Conservation (phyloP, 2,888 invertebrate species). For the Sycophila texana region DNA sequence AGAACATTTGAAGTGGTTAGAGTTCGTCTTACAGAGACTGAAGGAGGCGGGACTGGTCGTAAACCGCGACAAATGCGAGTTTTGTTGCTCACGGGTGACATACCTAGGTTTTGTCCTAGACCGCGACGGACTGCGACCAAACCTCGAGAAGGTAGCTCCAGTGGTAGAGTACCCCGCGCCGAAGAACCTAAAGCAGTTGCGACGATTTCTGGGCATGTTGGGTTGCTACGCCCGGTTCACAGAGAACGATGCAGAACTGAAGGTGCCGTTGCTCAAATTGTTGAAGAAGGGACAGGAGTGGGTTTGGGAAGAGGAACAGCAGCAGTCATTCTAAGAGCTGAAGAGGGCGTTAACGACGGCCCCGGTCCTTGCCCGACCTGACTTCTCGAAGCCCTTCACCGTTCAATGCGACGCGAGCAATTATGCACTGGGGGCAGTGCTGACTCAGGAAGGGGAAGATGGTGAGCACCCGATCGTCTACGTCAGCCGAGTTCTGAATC, state of each 20-base stretch:
- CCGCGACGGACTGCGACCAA: conserved; percentile 3
- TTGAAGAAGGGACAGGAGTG: conserved; percentile 42
- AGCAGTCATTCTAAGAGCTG: conserved; percentile 40
- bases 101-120: conserved; percentile 38
- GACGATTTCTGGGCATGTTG: conserved; percentile 58
- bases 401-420: neutral
- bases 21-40: neutral
- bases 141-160: conserved; percentile 42
- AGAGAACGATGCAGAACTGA: conserved; percentile 53
- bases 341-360: conserved; percentile 47
- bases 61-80: neutral
- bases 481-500: neutral
- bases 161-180: conserved; percentile 43
- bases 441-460: neutral
- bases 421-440: neutral
- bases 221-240: conserved; percentile 60
- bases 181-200: conserved; percentile 48
- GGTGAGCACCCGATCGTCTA: neutral
- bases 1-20: neutral
- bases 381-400: conserved; percentile 34
- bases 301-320: conserved; percentile 33
- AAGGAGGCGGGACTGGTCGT: neutral
- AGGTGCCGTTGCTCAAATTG: conserved; percentile 52
- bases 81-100: conserved; percentile 53
- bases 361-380: conserved; percentile 48